These are phyloP conservation scores for Chloebia gouldiae DNA, from an alignment of 2,113 vertebrate species.

Conservation along the genomic window DNA sequence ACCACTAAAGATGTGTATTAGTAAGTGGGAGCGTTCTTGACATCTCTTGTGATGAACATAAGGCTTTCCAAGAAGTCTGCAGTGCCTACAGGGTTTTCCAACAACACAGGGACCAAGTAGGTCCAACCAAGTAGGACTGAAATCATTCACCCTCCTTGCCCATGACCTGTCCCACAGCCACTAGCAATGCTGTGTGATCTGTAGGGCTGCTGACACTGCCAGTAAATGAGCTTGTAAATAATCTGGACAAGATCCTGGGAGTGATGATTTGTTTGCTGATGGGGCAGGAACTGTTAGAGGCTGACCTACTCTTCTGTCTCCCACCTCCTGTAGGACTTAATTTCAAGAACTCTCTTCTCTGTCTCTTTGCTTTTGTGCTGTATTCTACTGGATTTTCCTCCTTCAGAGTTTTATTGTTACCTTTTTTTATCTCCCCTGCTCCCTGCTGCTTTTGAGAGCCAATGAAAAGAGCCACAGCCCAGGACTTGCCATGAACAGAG, in stretches of 20 bases:
- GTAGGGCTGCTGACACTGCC: background rate
- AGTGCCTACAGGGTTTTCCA: background rate
- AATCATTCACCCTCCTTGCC: background rate
- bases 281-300: background rate
- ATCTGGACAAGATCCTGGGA: background rate
- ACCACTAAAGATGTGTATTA: fast-evolving
- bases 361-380: background rate
- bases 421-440: background rate
- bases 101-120: background rate
- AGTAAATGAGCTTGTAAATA: background rate
- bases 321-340: background rate
- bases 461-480: background rate
- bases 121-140: background rate
- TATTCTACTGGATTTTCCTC: background rate
- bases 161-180: background rate
- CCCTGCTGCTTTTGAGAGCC: background rate
- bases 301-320: background rate
- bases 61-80: background rate
- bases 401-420: background rate
- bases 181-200: background rate
- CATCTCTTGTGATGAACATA: background rate
- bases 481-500: background rate
- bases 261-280: background rate
- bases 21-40: background rate
- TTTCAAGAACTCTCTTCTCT: background rate